phyloP scores from a whole-genome alignment of 2,113 vertebrate species.

The Morone saxatilis region DNA sequence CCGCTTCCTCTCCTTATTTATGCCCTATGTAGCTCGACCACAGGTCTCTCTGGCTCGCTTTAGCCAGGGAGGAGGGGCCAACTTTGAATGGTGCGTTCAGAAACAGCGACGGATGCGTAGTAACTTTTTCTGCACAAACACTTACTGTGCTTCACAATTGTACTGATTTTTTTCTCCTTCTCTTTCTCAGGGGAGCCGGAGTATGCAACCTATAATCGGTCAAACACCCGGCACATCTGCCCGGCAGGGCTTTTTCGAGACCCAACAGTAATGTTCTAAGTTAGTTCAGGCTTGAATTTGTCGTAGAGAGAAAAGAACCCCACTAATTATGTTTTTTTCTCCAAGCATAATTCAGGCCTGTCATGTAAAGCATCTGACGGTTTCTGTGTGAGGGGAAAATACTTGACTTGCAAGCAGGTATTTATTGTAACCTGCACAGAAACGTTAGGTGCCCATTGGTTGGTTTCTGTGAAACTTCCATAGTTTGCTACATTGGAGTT shows the following conservation, averaged over 20 bases:
- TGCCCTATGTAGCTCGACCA: too few relatives aligned
- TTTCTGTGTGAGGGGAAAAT: slow-evolving; percentile 60
- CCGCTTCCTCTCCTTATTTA: too few relatives aligned
- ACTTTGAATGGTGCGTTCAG: too few relatives aligned
- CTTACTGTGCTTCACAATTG: background rate
- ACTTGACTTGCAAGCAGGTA: slow-evolving; percentile 47
- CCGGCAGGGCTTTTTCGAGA: slow-evolving; percentile 69
- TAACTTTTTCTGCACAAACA: too few relatives aligned
- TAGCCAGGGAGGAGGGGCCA: too few relatives aligned
- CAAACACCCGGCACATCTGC: slow-evolving; percentile 35
- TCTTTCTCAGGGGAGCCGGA: slow-evolving; percentile 58
- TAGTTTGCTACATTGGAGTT: slow-evolving; percentile 87
- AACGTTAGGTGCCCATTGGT: slow-evolving; percentile 74
- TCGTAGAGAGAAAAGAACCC: slow-evolving; percentile 40
- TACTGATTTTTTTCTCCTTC: background rate
- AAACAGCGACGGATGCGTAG: too few relatives aligned
- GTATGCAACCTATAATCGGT: slow-evolving; percentile 17
- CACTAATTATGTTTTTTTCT: background rate
- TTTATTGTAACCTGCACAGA: slow-evolving; percentile 53
- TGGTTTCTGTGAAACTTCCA: slow-evolving; percentile 95
- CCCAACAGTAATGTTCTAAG: slow-evolving; percentile 86
- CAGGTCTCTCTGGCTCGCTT: too few relatives aligned
- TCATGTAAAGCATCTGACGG: slow-evolving; percentile 76
- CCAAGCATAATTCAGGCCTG: slow-evolving; percentile 65
- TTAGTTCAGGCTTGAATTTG: slow-evolving; percentile 76